Evolutionary conservation across 2,113 vertebrate species (phyloP).

Genomic region (Apeltes quadracus): DNA sequence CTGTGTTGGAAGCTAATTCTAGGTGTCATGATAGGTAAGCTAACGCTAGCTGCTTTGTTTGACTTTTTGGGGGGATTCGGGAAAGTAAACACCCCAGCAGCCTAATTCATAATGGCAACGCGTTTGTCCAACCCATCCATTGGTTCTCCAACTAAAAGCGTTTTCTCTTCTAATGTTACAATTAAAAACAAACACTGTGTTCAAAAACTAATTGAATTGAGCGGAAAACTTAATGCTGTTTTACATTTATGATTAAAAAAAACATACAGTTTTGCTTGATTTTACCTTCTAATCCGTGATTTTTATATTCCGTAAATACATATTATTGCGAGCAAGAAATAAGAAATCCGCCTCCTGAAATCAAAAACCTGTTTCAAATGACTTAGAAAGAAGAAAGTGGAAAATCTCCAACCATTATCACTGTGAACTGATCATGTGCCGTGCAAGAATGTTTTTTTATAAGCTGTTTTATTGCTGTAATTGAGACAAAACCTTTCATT

Average conservation of each 20-base stretch:
- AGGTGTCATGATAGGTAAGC: background rate
- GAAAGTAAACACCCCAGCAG: background rate
- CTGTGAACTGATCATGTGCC: background rate
- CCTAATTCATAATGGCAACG: background rate
- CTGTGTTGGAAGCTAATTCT: background rate
- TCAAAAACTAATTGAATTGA: background rate
- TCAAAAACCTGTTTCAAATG: background rate
- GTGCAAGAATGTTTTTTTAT: background rate
- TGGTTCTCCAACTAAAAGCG: background rate
- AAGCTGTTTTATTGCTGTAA: slow-evolving; percentile 14
- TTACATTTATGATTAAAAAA: background rate
- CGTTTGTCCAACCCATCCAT: background rate
- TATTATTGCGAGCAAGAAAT: background rate
- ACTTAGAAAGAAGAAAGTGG: background rate
- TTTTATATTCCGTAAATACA: background rate
- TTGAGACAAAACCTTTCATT: background rate
- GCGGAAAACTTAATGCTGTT: background rate
- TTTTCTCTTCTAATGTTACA: background rate
- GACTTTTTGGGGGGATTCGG: background rate
- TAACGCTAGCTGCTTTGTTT: background rate
- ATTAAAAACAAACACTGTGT: too few relatives aligned
- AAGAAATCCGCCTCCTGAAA: background rate
- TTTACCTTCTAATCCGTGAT: background rate
- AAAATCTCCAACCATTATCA: background rate
- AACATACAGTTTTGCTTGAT: background rate